Evolutionary conservation across 2,113 vertebrate species (phyloP).

Genomic region (Tragelaphus buxtoni): DNA sequence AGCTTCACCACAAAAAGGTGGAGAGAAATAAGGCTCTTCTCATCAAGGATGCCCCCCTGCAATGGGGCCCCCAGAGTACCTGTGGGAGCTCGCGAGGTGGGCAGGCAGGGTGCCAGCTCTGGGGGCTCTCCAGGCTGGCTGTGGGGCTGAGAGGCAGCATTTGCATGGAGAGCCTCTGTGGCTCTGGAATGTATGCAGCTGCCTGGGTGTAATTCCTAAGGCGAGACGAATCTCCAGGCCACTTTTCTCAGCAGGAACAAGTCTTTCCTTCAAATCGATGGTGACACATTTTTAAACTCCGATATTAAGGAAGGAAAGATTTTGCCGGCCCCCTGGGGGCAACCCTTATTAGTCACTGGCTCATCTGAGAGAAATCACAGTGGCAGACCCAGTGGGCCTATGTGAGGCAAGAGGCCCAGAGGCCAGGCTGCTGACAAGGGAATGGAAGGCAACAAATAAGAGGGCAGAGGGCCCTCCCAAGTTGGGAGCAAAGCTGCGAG

Average conservation of each 20-base stretch:
- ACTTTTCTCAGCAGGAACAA: slow-evolving; percentile 70
- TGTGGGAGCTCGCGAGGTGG: neutral
- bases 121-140: neutral
- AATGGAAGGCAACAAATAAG: slow-evolving; percentile 56
- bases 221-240: slow-evolving; percentile 54
- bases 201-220: slow-evolving; percentile 35
- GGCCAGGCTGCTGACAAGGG: neutral
- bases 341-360: slow-evolving; percentile 58
- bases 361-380: neutral
- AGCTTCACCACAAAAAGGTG: neutral
- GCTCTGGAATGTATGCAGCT: slow-evolving; percentile 43
- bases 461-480: neutral
- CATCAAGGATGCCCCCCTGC: neutral
- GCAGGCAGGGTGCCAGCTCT: neutral
- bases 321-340: slow-evolving; percentile 31
- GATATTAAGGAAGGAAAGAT: slow-evolving; percentile 61
- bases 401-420: neutral
- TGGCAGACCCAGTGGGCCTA: neutral
- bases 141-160: neutral
- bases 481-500: neutral
- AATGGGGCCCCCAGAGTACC: neutral
- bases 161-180: neutral
- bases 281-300: slow-evolving; percentile 71
- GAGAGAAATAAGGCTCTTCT: neutral
- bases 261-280: slow-evolving; percentile 61